Evolutionary conservation across 2,888 invertebrate species (phyloP), one percentile per base, ranked within the genome.

Genomic region (Eupithecia tripunctaria): DNA sequence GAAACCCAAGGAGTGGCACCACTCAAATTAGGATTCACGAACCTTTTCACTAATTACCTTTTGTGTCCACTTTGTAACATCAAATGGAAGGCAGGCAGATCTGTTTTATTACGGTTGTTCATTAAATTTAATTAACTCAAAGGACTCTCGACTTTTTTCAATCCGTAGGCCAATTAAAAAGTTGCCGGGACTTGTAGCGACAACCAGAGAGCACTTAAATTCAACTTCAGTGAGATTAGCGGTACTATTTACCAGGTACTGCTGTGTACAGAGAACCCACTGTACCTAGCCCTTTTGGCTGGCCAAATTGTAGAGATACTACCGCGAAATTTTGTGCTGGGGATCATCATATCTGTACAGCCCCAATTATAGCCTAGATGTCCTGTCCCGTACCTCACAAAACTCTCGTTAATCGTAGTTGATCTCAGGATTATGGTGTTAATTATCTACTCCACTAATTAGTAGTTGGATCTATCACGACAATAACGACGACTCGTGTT

Each of bases 81-180:
- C 83, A 86, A 84, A 85, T 82, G 80, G 85, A 85, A 86, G 82
- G 79, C 81, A 86, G 83, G 79, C 81, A 79, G 81, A 82, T 86
- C 83, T 84, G 81, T 86, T 88, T 86, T 87, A 84, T 87, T 88
- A 84, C 82, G 85, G 82, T 84, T 87, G 86, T 86, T 89, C 89
- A 88, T 88, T 89, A 88, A 89, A 90, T 90, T 91, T 91, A 91
- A 92, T 92, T 90, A 91, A 90, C 85, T 86, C 84, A 86, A 90
- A 89, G 87, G 88, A 85, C 87, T 83, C 89, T 91, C 85, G 85
- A 89, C 81, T 88, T 89, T 89, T 89, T 91, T 89, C 89, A 89
- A 89, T 91, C 88, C 86, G 87, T 88, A 86, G 85, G 91, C 91
- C 91, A 92, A 91, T 92, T 92, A 92, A 92, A 92, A 92, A 91